Conservation (phyloP, 1,140 invertebrate genomes). For the Nasonia giraulti region DNA sequence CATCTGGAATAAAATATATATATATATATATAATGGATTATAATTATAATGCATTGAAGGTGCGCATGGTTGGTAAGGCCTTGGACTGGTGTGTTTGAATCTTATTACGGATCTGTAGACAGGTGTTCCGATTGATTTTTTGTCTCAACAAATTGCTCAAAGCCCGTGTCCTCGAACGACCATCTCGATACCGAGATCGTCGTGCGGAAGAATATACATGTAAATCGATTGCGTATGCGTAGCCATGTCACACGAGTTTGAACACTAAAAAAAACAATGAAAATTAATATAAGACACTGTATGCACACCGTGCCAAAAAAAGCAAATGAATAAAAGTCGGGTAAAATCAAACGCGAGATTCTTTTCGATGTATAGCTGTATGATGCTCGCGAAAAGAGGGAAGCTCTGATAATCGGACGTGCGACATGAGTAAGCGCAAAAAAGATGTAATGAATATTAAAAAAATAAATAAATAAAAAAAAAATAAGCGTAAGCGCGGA, state of each 20-base stretch:
- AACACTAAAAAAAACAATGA: not conserved
- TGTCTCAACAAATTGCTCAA: no score
- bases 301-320: not conserved
- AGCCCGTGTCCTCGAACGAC: not conserved
- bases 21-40: slow-evolving; percentile 66
- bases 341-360: not conserved
- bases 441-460: slow-evolving; percentile 9
- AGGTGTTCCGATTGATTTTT: no score
- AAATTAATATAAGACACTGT: not conserved
- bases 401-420: not conserved
- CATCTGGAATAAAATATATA: slow-evolving; percentile 73
- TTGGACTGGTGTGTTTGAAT: slow-evolving; percentile 54
- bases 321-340: not conserved
- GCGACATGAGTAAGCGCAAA: slow-evolving; percentile 19
- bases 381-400: no score
- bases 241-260: slow-evolving; percentile 2
- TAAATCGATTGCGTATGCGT: not conserved
- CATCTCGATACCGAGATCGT: slow-evolving; percentile 13
- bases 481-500: slow-evolving; percentile 9
- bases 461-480: slow-evolving; percentile 16
- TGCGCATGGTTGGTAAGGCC: slow-evolving; percentile 49
- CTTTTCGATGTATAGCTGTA: no score
- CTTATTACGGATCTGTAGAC: slow-evolving; percentile 46
- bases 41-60: slow-evolving; percentile 64
- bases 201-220: slow-evolving; percentile 8